Conservation (phyloP, 2,797 vertebrate genomes). For the Amniataba percoides region DNA sequence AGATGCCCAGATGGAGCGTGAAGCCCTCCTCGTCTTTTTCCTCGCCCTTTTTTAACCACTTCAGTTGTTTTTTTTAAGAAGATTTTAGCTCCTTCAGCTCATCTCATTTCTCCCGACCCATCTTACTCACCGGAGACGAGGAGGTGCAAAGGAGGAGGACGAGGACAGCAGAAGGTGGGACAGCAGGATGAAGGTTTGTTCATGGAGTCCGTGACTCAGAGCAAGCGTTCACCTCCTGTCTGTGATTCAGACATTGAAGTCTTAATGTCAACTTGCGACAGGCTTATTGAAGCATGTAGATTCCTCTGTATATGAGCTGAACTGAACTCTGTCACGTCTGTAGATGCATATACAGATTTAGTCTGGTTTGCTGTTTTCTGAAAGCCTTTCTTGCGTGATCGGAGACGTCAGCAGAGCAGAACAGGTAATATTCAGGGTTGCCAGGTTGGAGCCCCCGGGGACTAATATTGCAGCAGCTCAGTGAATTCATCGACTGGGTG, state of each 20-base stretch:
- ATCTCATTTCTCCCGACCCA: neutral
- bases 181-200: conserved; percentile 19
- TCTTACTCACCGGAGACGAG: conserved; percentile 43
- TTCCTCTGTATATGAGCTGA: conserved; percentile 2
- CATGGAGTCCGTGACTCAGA: conserved; percentile 26
- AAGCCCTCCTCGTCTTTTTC: conserved; percentile 9
- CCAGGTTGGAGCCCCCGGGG: neutral
- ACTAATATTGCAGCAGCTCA: neutral
- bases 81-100: neutral
- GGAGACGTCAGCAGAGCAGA: conserved; percentile 27
- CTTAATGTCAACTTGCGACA: conserved; percentile 19
- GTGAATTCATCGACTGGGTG: neutral
- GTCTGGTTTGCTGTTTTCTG: neutral
- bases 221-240: conserved; percentile 28
- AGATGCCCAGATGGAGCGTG: conserved; percentile 1
- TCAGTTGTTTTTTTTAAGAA: neutral
- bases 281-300: conserved; percentile 42
- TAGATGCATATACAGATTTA: conserved; percentile 3
- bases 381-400: conserved; percentile 1
- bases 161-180: conserved; percentile 42
- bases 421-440: neutral
- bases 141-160: conserved; percentile 38
- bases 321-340: neutral
- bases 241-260: conserved; percentile 34
- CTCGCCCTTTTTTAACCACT: neutral